A percentile compares a stretch with the other conserved stretches of the same genome.
Evolutionary conservation across 1,140 invertebrate genomes (phyloP).

Genomic region (Drosophila baimaii): DNA sequence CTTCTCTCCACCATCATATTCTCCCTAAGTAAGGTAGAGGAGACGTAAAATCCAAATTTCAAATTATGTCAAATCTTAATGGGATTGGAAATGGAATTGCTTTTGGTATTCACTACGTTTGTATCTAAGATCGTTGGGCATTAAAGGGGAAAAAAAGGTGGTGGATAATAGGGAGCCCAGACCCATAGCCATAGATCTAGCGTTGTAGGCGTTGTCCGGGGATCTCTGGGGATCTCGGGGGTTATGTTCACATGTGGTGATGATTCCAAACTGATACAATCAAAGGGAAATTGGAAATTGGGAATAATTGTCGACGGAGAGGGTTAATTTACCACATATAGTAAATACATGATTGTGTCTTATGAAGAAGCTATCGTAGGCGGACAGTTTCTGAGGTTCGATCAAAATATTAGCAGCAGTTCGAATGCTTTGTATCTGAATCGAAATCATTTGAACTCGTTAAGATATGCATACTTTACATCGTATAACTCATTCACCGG

Average conservation of each 20-base stretch:
- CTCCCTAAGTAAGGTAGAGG: slow-evolving; percentile 16
- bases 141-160: slow-evolving; percentile 9
- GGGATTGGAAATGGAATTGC: slow-evolving; percentile 72
- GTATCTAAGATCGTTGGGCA: slow-evolving; percentile 29
- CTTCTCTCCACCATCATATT: slow-evolving; percentile 13
- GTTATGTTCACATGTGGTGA: slow-evolving; percentile 31
- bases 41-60: slow-evolving; percentile 55
- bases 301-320: slow-evolving; percentile 15
- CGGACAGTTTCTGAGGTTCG: not conserved
- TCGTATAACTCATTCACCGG: not conserved
- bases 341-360: not conserved
- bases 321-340: slow-evolving; percentile 11
- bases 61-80: slow-evolving; percentile 82
- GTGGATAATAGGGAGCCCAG: slow-evolving; percentile 17
- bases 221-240: slow-evolving; percentile 12
- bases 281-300: slow-evolving; percentile 5
- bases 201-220: slow-evolving; percentile 43
- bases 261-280: slow-evolving; percentile 22
- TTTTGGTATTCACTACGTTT: slow-evolving; percentile 49
- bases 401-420: not conserved
- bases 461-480: slow-evolving; percentile 8
- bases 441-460: not conserved
- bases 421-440: not conserved
- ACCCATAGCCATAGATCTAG: slow-evolving; percentile 23
- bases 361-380: slow-evolving; percentile 2